Conservation (phyloP, 2,797 vertebrate species). For the Cossypha dichroa region DNA sequence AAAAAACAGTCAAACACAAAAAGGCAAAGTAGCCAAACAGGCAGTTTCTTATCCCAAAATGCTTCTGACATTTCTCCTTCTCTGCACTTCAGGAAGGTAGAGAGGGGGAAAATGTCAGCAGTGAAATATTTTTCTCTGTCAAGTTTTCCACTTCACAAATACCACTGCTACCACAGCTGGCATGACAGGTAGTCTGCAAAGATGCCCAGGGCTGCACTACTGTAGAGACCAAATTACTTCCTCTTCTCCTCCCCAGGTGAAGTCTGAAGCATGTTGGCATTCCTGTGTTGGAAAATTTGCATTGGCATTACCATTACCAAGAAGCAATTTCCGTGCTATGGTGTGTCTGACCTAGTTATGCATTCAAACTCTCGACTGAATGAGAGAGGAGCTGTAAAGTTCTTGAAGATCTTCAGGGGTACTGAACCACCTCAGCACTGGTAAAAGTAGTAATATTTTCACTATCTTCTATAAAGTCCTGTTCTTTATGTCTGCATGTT, state of each 20-base stretch:
- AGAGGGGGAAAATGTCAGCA: neutral
- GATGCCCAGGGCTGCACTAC: neutral
- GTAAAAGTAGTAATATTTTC: neutral
- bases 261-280: slow-evolving; percentile 12
- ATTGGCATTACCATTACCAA: neutral
- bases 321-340: neutral
- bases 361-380: neutral
- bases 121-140: neutral
- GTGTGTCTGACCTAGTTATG: neutral
- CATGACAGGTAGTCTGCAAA: neutral
- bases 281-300: slow-evolving; percentile 28
- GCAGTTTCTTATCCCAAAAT: neutral
- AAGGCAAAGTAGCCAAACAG: neutral
- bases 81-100: neutral
- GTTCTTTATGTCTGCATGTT: neutral
- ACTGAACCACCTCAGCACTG: neutral
- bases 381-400: neutral
- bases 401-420: neutral
- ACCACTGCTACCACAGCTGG: neutral
- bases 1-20: neutral
- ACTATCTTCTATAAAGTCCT: neutral
- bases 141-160: slow-evolving; percentile 12
- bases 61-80: neutral
- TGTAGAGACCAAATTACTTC: neutral
- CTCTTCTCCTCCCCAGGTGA: neutral